Conservation (phyloP, 2,113 vertebrate genomes). For the Melanerpes aurifrons region DNA sequence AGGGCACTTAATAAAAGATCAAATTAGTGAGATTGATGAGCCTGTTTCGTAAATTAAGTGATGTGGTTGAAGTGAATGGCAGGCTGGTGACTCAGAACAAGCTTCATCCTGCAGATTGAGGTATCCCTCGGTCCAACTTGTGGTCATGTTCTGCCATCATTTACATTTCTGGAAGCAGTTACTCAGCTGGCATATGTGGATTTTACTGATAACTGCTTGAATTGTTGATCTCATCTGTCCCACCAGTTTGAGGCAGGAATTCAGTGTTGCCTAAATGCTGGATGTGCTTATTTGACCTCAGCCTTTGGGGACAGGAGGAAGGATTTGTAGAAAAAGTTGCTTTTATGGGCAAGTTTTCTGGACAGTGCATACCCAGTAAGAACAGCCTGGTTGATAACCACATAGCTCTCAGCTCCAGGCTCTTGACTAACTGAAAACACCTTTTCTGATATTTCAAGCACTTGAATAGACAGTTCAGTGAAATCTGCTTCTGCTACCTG, state of each 20-base stretch:
- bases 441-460: neutral
- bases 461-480: neutral
- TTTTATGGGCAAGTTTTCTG: neutral
- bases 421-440: neutral
- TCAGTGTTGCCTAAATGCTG: neutral
- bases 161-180: neutral
- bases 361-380: neutral
- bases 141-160: neutral
- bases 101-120: neutral
- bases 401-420: neutral
- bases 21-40: slow-evolving; percentile 36
- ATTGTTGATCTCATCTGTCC: neutral
- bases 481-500: neutral
- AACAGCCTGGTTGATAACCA: neutral
- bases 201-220: neutral
- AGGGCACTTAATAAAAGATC: slow-evolving; percentile 64
- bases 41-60: slow-evolving; percentile 56
- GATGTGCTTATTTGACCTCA: neutral
- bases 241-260: neutral
- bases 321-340: neutral
- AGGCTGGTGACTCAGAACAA: slow-evolving; percentile 13
- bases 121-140: neutral
- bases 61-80: slow-evolving; percentile 2
- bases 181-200: neutral
- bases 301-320: neutral